Conservation (phyloP, 2,888 invertebrate species). For the Scotopteryx bipunctaria region DNA sequence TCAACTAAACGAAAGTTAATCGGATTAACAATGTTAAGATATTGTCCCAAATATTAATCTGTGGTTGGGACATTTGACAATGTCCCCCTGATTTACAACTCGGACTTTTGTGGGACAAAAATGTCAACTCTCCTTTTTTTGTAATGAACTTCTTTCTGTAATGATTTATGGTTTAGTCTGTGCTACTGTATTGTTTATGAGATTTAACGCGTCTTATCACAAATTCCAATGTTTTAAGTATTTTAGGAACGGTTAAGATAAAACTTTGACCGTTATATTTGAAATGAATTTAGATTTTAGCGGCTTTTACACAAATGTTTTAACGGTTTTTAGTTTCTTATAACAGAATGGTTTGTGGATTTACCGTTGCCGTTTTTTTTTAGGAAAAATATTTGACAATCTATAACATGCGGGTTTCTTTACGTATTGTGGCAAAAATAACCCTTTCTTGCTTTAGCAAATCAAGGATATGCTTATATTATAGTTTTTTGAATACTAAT, state of each 20-base stretch:
- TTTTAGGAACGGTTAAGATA: slow-evolving; percentile 2
- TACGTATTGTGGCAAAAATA: no score
- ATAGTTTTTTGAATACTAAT: no score
- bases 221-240: slow-evolving; percentile 17
- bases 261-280: slow-evolving; percentile 9
- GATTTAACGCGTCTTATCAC: slow-evolving; percentile 26
- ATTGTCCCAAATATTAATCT: slow-evolving; percentile 64
- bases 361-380: background rate
- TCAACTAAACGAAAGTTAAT: slow-evolving; percentile 63
- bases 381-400: no score
- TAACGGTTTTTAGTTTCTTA: no score
- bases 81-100: slow-evolving; percentile 48
- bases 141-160: slow-evolving; percentile 11
- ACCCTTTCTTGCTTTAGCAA: no score
- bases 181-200: slow-evolving; percentile 33
- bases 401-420: no score
- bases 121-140: slow-evolving; percentile 27
- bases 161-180: slow-evolving; percentile 28
- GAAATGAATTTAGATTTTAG: background rate
- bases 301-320: no score
- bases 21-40: slow-evolving; percentile 71
- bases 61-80: slow-evolving; percentile 52
- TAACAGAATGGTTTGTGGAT: no score
- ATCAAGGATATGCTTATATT: no score
- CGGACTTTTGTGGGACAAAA: slow-evolving; percentile 34